These are phyloP conservation scores for Apistogramma diplotaenia DNA, from an alignment of 2,113 vertebrate genomes.

Conservation along the genomic window DNA sequence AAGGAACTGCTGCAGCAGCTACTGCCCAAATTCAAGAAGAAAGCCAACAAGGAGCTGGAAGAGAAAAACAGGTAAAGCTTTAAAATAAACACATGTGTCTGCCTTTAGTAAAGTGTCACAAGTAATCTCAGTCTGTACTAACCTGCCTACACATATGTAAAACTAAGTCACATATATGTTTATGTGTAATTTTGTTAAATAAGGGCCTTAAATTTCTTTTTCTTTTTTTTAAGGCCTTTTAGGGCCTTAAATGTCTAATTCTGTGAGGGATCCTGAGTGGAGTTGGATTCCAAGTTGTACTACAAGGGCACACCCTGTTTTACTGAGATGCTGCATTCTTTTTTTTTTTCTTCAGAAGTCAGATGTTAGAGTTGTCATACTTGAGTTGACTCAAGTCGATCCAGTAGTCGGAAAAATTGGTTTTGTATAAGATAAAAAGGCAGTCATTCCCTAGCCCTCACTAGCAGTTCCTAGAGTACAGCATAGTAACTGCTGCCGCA, in stretches of 20 bases:
- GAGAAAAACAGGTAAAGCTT: conserved; percentile 92
- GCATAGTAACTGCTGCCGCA: background rate
- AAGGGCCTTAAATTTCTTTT: no score
- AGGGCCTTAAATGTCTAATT: background rate
- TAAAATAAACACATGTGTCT: background rate
- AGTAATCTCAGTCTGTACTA: background rate
- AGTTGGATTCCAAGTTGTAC: background rate
- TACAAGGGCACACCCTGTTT: background rate
- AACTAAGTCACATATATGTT: no score
- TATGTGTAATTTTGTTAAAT: no score
- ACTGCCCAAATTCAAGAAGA: conserved; percentile 97
- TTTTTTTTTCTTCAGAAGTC: background rate
- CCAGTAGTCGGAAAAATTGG: background rate
- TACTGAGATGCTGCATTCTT: background rate
- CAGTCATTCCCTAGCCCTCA: background rate
- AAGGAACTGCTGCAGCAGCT: conserved; percentile 98
- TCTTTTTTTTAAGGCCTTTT: no score
- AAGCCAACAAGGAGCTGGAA: conserved; percentile 97
- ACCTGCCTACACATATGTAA: no score
- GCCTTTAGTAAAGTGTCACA: background rate
- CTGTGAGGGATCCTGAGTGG: background rate
- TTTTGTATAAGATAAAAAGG: background rate
- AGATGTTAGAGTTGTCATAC: background rate
- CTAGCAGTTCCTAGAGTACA: background rate
- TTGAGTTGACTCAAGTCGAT: background rate